These are phyloP conservation scores for Drosophila buzzatii DNA, from an alignment of 2,888 invertebrate species.

Conservation along the genomic window DNA sequence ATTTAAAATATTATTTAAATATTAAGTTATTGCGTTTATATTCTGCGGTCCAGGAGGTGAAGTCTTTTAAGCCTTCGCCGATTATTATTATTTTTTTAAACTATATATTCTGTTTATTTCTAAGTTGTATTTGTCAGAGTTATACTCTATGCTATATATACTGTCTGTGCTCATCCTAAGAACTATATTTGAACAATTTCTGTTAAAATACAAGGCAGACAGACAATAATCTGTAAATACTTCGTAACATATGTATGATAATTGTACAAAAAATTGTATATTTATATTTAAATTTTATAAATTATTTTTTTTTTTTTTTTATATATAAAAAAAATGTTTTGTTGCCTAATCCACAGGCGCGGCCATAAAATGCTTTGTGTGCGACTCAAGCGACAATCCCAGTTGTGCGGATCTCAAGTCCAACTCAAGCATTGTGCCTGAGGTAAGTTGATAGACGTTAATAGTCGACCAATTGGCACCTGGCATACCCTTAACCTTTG, in stretches of 20 bases:
- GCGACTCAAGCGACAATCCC: slow-evolving; percentile 86
- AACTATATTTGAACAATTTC: background rate
- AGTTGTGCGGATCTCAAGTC: slow-evolving; percentile 85
- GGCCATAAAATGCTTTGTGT: slow-evolving; percentile 87
- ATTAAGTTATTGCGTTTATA: no score
- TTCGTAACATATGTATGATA: background rate
- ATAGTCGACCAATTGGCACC: background rate
- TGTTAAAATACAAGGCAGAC: background rate
- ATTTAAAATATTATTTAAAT: no score
- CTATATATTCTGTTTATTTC: no score
- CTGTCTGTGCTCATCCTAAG: background rate
- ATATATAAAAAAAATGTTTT: background rate
- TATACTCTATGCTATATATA: background rate
- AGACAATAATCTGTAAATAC: no score
- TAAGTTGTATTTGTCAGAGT: background rate
- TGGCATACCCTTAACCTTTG: slow-evolving; percentile 41
- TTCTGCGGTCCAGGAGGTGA: no score
- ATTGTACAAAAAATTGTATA: background rate
- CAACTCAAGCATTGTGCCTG: slow-evolving; percentile 81
- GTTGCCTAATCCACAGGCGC: slow-evolving; percentile 78
- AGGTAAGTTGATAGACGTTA: slow-evolving; percentile 71
- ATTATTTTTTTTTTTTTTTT: no score
- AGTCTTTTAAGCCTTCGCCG: no score
- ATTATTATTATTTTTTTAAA: no score
- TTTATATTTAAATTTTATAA: background rate